phyloP scores from a whole-genome alignment of 2,797 vertebrate species.

The Bradypus variegatus region DNA sequence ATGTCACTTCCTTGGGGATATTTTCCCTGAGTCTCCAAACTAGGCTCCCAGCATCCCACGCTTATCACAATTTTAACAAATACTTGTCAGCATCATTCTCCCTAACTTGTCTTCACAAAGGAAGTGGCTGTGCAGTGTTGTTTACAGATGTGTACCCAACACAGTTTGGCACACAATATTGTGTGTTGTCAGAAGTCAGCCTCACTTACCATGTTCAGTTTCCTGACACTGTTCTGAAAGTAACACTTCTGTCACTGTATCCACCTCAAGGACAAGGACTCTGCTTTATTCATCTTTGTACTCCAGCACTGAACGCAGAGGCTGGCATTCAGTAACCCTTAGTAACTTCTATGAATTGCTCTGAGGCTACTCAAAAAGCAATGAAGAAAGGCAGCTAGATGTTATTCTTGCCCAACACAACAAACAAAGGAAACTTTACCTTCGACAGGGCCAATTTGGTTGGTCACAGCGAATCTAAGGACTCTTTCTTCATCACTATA shows the following conservation, averaged over 20 bases:
- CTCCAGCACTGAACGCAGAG: neutral
- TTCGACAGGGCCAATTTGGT: constrained; percentile 79
- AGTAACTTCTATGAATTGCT: neutral
- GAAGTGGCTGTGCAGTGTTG: neutral
- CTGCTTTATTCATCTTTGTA: neutral
- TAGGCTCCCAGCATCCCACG: neutral
- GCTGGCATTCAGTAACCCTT: neutral
- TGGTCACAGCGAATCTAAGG: constrained; percentile 89
- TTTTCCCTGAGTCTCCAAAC: neutral
- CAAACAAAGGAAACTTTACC: constrained; percentile 73
- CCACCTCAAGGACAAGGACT: neutral
- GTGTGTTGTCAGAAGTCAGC: neutral
- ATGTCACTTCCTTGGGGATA: neutral
- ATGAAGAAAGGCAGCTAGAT: neutral
- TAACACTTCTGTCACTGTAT: neutral
- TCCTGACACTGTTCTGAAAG: neutral
- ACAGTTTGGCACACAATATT: neutral
- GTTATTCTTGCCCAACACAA: neutral
- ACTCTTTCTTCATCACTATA: constrained; percentile 84
- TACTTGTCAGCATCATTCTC: neutral
- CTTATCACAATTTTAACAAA: neutral
- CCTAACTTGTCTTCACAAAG: neutral
- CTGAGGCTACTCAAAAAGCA: neutral
- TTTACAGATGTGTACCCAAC: neutral
- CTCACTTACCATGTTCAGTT: neutral